These are phyloP conservation scores for Ibycter americanus DNA, from an alignment of 2,797 vertebrate species.

Conservation along the genomic window DNA sequence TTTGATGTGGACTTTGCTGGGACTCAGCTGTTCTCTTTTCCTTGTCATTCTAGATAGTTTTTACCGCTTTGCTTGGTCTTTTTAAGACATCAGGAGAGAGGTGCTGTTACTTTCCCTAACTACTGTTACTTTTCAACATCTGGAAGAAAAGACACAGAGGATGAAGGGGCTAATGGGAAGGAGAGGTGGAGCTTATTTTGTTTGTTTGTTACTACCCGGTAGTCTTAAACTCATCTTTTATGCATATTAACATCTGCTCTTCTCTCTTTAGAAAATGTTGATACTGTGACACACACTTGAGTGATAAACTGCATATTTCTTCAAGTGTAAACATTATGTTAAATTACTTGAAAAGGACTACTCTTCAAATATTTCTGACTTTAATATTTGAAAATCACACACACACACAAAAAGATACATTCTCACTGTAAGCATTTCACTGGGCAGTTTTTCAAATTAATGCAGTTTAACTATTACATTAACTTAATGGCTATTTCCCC, in stretches of 20 bases:
- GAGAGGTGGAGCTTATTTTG: neutral
- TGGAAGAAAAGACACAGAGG: neutral
- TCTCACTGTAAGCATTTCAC: conserved; percentile 53
- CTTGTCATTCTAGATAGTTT: neutral
- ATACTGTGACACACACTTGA: neutral
- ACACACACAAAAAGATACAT: neutral
- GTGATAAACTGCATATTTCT: neutral
- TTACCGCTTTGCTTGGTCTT: neutral
- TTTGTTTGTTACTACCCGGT: neutral
- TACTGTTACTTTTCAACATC: neutral
- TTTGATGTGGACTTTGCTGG: neutral
- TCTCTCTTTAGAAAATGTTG: conserved; percentile 11
- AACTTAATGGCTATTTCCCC: conserved; percentile 83
- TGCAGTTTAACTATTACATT: conserved; percentile 84
- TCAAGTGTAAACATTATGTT: neutral
- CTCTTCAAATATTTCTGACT: conserved; percentile 1
- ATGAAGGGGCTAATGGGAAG: neutral
- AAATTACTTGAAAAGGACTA: neutral
- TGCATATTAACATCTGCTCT: conserved; percentile 24
- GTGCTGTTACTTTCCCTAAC: neutral
- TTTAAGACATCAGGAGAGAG: neutral
- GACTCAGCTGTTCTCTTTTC: neutral
- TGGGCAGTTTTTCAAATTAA: conserved; percentile 80
- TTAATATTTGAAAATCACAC: conserved; percentile 10
- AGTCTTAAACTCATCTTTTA: conserved; percentile 14